A percentile compares a stretch with the other conserved stretches of the same genome.
Conservation (phyloP, 2,113 vertebrate genomes). For the Galeopterus variegatus region DNA sequence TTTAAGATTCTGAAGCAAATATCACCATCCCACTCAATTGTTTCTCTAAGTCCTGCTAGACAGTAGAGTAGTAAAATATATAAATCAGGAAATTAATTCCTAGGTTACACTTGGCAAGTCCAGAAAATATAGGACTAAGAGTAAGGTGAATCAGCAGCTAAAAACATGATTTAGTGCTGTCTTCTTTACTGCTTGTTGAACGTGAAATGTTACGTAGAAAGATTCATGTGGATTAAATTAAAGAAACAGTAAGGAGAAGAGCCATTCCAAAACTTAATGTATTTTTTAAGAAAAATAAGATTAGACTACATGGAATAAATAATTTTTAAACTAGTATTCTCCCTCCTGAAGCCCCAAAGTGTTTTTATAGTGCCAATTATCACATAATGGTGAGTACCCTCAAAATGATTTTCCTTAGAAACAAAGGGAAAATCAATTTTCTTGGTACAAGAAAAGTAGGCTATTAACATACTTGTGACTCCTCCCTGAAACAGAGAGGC, state of each 20-base stretch:
- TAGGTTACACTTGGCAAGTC: constrained; percentile 65
- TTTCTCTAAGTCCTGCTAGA: constrained; percentile 56
- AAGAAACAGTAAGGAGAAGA: not conserved
- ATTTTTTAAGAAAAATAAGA: constrained; percentile 39
- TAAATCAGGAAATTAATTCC: constrained; percentile 52
- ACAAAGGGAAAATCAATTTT: constrained; percentile 74
- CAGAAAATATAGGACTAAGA: not conserved
- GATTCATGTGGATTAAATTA: not conserved
- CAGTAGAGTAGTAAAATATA: constrained; percentile 64
- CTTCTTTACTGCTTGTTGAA: not conserved
- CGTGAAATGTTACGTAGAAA: not conserved
- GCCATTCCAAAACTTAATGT: not conserved
- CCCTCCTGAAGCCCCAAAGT: not conserved
- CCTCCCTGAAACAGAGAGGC: constrained; percentile 25
- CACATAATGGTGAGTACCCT: not conserved
- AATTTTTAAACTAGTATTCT: constrained; percentile 30
- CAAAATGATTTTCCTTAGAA: constrained; percentile 79
- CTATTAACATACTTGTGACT: constrained; percentile 58
- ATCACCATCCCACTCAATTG: constrained; percentile 67
- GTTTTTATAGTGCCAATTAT: constrained; percentile 59
- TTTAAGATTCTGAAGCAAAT: constrained; percentile 63
- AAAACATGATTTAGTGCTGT: not conserved
- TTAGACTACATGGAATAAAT: constrained; percentile 29
- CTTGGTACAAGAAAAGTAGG: constrained; percentile 59
- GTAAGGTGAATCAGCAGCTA: constrained; percentile 43